phyloP scores from a whole-genome alignment of 1,140 invertebrate genomes.

The Caerostris extrusa region DNA sequence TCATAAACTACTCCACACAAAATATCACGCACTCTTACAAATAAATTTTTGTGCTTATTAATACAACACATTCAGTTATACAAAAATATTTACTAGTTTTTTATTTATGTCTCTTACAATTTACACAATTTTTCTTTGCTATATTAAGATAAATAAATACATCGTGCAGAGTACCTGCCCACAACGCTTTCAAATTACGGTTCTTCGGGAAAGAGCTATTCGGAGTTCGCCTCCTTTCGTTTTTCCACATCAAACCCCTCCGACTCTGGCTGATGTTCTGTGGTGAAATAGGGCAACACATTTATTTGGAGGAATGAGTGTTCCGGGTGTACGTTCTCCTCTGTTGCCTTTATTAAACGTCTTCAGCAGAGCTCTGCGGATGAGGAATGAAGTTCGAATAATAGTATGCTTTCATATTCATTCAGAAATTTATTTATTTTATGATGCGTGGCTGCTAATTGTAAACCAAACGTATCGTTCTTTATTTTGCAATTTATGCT shows the following conservation, averaged over 20 bases:
- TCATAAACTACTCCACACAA: no score
- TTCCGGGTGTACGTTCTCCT: not conserved
- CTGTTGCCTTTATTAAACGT: not conserved
- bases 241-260: conserved; percentile 11
- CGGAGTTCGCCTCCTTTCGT: not conserved
- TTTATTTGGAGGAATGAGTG: conserved; percentile 9
- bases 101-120: no score
- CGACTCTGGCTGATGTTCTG: not conserved
- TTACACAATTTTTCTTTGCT: no score
- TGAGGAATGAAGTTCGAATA: not conserved
- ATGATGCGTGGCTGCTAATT: not conserved
- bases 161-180: not conserved
- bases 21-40: no score
- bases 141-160: no score
- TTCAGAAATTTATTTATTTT: not conserved
- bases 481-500: no score
- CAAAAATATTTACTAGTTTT: no score
- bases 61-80: no score
- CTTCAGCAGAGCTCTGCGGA: not conserved
- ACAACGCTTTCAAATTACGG: not conserved
- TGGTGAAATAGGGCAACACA: conserved; percentile 9
- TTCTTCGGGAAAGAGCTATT: not conserved
- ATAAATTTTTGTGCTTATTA: no score
- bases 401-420: not conserved
- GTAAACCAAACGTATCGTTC: no score